These are phyloP conservation scores for Petrolisthes manimaculis DNA, from an alignment of 2,888 invertebrate species.

Conservation along the genomic window DNA sequence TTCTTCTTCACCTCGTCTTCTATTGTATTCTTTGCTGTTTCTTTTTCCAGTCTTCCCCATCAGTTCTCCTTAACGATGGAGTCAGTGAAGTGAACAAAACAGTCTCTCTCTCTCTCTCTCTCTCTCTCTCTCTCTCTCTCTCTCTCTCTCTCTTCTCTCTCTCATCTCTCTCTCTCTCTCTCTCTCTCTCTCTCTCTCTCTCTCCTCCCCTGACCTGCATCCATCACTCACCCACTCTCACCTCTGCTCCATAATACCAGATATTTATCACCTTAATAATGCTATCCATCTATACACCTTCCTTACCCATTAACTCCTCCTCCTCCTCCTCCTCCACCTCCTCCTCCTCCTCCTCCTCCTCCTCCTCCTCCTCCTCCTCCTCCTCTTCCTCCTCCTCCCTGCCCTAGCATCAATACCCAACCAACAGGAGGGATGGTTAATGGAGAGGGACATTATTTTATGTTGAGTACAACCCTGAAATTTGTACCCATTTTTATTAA, in stretches of 20 bases:
- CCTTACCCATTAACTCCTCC: neutral
- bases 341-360: no score
- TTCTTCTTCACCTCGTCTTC: no score
- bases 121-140: neutral
- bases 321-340: no score
- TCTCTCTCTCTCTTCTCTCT: no score
- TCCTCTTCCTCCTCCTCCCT: neutral
- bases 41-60: neutral
- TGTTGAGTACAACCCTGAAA: no score
- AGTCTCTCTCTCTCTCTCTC: neutral
- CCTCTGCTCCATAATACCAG: neutral
- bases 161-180: no score
- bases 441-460: no score
- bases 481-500: no score
- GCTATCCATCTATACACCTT: no score
- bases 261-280: neutral
- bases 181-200: neutral
- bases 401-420: no score
- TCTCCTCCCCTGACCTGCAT: neutral
- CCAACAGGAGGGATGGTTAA: no score
- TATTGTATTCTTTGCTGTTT: neutral
- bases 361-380: constrained; percentile 5
- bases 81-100: neutral
- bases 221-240: no score
- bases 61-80: neutral